Conservation (phyloP, 2,113 vertebrate genomes). For the Proterorhinus semilunaris region DNA sequence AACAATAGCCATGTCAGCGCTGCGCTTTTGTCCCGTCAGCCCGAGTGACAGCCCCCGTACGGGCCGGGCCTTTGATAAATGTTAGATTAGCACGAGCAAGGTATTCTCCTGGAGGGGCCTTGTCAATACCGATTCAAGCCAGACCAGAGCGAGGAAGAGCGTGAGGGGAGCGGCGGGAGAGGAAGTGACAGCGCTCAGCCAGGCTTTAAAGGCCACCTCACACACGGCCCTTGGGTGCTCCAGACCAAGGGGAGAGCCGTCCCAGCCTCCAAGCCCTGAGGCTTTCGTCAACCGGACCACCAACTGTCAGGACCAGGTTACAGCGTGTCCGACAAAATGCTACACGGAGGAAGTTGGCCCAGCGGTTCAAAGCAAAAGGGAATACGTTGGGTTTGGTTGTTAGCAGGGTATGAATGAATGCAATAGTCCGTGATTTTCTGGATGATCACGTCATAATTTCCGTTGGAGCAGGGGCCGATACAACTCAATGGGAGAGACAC, state of each 20-base stretch:
- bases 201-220: conserved; percentile 89
- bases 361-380: conserved; percentile 22
- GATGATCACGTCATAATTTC: too few species aligned
- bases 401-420: not conserved
- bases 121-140: conserved; percentile 89
- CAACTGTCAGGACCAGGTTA: conserved; percentile 79
- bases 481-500: too few species aligned
- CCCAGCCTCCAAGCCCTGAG: conserved; percentile 76
- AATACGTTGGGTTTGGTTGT: not conserved
- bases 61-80: conserved; percentile 82
- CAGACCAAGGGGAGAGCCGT: conserved; percentile 47
- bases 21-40: conserved; percentile 81
- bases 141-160: conserved; percentile 62
- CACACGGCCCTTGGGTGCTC: conserved; percentile 76
- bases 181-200: conserved; percentile 79
- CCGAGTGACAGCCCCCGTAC: conserved; percentile 80
- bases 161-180: conserved; percentile 76
- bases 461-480: too few species aligned
- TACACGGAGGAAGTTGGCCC: conserved; percentile 30
- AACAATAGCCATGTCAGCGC: conserved; percentile 63
- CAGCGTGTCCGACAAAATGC: conserved; percentile 62
- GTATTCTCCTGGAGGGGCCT: conserved; percentile 85
- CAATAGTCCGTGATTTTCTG: not conserved
- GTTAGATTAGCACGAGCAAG: conserved; percentile 89
- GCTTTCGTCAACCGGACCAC: conserved; percentile 52